phyloP scores from a whole-genome alignment of 2,113 vertebrate genomes.

The Prolemur simus region DNA sequence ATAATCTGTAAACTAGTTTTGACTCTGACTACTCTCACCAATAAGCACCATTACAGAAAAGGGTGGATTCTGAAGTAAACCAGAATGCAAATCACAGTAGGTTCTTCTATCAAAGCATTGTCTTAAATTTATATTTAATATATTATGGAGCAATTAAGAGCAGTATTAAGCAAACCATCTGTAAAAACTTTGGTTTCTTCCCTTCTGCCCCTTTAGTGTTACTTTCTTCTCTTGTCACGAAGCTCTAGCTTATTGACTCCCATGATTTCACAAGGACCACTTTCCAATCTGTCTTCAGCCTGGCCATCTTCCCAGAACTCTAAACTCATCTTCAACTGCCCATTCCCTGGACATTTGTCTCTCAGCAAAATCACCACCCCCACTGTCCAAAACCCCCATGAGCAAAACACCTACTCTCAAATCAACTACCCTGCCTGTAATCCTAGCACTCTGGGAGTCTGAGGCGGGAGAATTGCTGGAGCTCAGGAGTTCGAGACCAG shows the following conservation, averaged over 20 bases:
- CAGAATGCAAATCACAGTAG: neutral
- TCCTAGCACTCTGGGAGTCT: no score
- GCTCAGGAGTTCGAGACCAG: no score
- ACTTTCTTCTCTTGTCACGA: neutral
- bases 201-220: neutral
- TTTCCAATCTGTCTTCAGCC: neutral
- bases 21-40: constrained; percentile 7
- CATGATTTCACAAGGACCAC: neutral
- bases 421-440: neutral
- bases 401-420: neutral
- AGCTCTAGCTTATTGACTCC: neutral
- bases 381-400: neutral
- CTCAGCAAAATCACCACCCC: neutral
- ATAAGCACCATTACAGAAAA: neutral
- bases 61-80: neutral
- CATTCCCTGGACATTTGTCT: neutral
- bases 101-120: neutral
- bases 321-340: neutral
- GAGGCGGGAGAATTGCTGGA: no score
- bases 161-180: constrained; percentile 1
- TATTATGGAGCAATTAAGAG: constrained; percentile 23
- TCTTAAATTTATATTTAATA: constrained; percentile 6
- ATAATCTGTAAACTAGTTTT: neutral
- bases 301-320: neutral
- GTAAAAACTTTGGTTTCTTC: neutral